Evolutionary conservation across 2,888 invertebrate species (phyloP), one percentile per base, ranked within the genome.

Genomic region (Pyrgus malvae): DNA sequence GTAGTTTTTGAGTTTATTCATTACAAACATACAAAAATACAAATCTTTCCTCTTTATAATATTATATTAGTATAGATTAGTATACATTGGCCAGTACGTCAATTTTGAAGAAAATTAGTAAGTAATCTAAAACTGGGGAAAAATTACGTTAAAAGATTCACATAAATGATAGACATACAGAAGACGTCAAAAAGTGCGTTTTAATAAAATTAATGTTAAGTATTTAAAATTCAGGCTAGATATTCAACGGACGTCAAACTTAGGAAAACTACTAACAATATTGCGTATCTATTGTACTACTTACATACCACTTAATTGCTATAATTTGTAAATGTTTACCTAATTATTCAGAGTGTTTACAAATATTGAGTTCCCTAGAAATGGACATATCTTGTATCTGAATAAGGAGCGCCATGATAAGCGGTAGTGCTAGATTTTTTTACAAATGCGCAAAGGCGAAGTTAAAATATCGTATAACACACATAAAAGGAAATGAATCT

Each of bases 291-390:
- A 7, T 2, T 4, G 7, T 4, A 2, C 7, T 9, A 14, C 35
- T 7, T 16, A n/a, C n/a, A n/a, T 35, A 16, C 37, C n/a, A 19
- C 12, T 21, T 31, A 29, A n/a, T n/a, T n/a, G 27, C 14, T 17
- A 17, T 29, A 41, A 31, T 49, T 16, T 35, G 9, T 17, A 25
- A 33, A 42, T 42, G 38, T 51, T 51, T 51, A 35, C 37, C 42
- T 44, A 44, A 51, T 51, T 44, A 51, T 44, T 19, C 27, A 27
- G 23, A 33, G 42, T 44, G 38, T 33, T 42, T 50, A 42, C 33
- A n/a, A 42, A 37, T 51, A 25, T 17, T 25, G 35, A 42, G 16
- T 25, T 35, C 8, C 9, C 19, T 41, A 48, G 25, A 27, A 40
- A 11, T 16, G n/a, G n/a, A n/a, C 37, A 16, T 14, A 37, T 35